phyloP scores from a whole-genome alignment of 2,888 invertebrate species.

The Dynastes maya region DNA sequence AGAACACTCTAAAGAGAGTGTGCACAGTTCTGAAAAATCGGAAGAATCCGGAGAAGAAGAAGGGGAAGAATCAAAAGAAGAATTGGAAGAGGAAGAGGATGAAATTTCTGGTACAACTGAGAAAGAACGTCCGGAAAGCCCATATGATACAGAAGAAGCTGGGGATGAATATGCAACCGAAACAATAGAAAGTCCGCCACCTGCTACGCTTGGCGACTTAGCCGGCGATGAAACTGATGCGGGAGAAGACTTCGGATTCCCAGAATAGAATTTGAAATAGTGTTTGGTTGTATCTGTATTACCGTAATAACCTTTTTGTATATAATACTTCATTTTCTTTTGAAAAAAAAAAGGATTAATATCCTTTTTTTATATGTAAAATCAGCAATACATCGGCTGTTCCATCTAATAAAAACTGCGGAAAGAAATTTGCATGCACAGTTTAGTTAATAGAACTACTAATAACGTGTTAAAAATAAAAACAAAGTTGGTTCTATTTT shows the following conservation, averaged over 20 bases:
- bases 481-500: too few species aligned
- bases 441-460: too few species aligned
- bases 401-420: background rate
- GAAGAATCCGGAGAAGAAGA: background rate
- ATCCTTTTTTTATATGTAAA: too few species aligned
- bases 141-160: background rate
- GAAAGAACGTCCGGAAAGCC: background rate
- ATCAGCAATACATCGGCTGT: background rate
- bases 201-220: background rate
- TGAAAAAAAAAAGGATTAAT: too few species aligned
- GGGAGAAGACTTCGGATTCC: constrained; percentile 5
- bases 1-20: constrained; percentile 17
- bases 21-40: constrained; percentile 22
- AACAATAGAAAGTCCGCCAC: background rate
- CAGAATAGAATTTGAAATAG: background rate
- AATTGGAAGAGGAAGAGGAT: constrained; percentile 21
- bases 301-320: too few species aligned
- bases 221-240: constrained; percentile 31
- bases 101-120: background rate
- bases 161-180: constrained; percentile 3
- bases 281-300: too few species aligned
- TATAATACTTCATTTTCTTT: too few species aligned
- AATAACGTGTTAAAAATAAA: too few species aligned
- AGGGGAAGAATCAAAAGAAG: constrained; percentile 34
- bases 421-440: too few species aligned